Percentiles rank a stretch among this genome's conserved stretches.
Conservation (phyloP, 2,888 invertebrate genomes). For the Synanthedon myopaeformis region DNA sequence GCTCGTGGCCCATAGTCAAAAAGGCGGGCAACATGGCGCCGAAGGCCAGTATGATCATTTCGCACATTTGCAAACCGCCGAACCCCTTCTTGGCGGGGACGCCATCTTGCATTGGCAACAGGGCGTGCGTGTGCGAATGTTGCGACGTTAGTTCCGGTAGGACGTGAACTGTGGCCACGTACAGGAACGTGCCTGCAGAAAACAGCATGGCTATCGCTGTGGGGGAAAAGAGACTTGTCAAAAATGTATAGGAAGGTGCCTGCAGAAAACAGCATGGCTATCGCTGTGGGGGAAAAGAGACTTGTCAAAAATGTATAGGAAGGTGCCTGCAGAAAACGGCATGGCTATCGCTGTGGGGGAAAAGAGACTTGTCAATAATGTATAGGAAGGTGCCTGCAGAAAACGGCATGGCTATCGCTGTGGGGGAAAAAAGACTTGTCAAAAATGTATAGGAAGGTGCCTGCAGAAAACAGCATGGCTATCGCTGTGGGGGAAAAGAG, state of each 20-base stretch:
- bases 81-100: constrained; percentile 32
- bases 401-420: constrained; percentile 42
- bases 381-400: too few relatives aligned
- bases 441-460: constrained; percentile 46
- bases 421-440: too few relatives aligned
- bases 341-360: constrained; percentile 66
- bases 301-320: not conserved
- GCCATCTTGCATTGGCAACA: constrained; percentile 46
- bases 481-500: constrained; percentile 71
- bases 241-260: constrained; percentile 30
- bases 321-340: too few relatives aligned
- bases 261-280: too few relatives aligned
- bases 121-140: constrained; percentile 47
- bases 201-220: constrained; percentile 94
- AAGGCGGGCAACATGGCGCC: constrained; percentile 91
- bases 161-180: constrained; percentile 98
- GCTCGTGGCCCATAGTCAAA: constrained; percentile 92
- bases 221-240: constrained; percentile 11
- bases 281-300: not conserved
- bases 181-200: constrained; percentile 98
- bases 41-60: constrained; percentile 84
- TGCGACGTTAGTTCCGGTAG: constrained; percentile 88
- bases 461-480: constrained; percentile 79
- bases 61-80: constrained; percentile 77
- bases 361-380: too few relatives aligned